Percentiles rank a stretch among this genome's conserved stretches.
Evolutionary conservation across 2,113 vertebrate species (phyloP).

Genomic region (Mormoops blainvillei): DNA sequence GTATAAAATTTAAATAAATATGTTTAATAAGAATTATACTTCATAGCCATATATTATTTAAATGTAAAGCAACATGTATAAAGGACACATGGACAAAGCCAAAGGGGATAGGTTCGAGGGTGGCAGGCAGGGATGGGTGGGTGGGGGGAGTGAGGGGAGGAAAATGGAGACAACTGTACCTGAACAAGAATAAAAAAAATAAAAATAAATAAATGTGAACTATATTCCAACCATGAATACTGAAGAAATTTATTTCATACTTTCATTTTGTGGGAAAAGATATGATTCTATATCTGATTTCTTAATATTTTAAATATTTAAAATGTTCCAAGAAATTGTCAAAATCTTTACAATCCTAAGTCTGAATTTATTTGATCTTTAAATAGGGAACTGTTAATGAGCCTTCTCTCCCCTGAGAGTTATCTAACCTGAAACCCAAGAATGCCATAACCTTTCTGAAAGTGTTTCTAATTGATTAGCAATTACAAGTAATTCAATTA

Average conservation of each 20-base stretch:
- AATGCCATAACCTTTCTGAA: constrained; percentile 62
- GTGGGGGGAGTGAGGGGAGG: no score
- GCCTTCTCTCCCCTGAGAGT: constrained; percentile 8
- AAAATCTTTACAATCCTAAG: neutral
- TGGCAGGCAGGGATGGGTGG: no score
- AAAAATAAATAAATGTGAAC: neutral
- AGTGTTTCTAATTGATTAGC: constrained; percentile 68
- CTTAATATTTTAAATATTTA: neutral
- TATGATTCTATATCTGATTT: neutral
- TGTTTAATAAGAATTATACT: neutral
- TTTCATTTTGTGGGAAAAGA: neutral
- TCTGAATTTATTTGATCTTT: constrained; percentile 58
- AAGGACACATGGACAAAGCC: no score
- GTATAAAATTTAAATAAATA: neutral
- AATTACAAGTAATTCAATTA: constrained; percentile 68
- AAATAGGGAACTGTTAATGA: constrained; percentile 57
- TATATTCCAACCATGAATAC: neutral
- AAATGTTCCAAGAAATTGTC: neutral
- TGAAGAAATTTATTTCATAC: neutral
- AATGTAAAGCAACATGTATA: no score
- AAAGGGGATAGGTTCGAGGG: no score
- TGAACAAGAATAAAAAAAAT: no score
- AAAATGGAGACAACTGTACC: no score
- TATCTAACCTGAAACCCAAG: constrained; percentile 47
- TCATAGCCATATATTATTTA: neutral